Conservation (phyloP, 2,888 invertebrate species). For the Dolichopus griseipennis region DNA sequence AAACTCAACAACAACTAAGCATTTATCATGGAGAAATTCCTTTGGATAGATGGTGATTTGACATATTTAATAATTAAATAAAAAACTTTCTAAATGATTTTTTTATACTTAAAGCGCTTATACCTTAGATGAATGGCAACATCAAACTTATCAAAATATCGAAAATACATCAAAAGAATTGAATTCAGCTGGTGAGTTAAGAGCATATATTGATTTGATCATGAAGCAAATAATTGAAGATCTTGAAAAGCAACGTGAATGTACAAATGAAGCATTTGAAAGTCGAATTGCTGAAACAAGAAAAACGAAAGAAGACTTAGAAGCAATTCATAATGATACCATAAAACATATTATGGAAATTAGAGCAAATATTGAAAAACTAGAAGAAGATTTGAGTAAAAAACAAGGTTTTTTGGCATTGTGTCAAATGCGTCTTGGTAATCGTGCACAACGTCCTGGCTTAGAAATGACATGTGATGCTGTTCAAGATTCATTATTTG, state of each 20-base stretch:
- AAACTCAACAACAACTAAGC: slow-evolving; percentile 60
- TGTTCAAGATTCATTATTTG: slow-evolving; percentile 63
- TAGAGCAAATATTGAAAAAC: slow-evolving; percentile 62
- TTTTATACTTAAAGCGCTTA: slow-evolving; percentile 44
- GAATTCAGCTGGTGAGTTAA: slow-evolving; percentile 62
- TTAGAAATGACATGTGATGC: slow-evolving; percentile 76
- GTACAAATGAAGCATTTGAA: slow-evolving; percentile 68
- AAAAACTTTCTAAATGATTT: neutral
- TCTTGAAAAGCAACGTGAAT: slow-evolving; percentile 62
- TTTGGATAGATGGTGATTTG: slow-evolving; percentile 57
- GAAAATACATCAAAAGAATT: slow-evolving; percentile 63
- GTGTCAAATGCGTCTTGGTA: slow-evolving; percentile 74
- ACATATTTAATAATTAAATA: slow-evolving; percentile 28
- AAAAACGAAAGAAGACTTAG: slow-evolving; percentile 68
- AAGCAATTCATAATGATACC: slow-evolving; percentile 70
- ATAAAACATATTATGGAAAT: slow-evolving; percentile 56
- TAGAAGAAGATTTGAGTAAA: slow-evolving; percentile 71
- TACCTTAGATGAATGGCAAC: slow-evolving; percentile 67
- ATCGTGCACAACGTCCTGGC: slow-evolving; percentile 68
- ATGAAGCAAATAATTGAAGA: slow-evolving; percentile 76
- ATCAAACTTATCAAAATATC: slow-evolving; percentile 61
- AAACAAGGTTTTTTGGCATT: slow-evolving; percentile 75
- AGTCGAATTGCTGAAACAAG: slow-evolving; percentile 70
- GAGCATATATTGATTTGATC: slow-evolving; percentile 69
- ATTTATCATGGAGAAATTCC: slow-evolving; percentile 56